Evolutionary conservation across 2,888 invertebrate species (phyloP).

Genomic region (Nezara viridula): DNA sequence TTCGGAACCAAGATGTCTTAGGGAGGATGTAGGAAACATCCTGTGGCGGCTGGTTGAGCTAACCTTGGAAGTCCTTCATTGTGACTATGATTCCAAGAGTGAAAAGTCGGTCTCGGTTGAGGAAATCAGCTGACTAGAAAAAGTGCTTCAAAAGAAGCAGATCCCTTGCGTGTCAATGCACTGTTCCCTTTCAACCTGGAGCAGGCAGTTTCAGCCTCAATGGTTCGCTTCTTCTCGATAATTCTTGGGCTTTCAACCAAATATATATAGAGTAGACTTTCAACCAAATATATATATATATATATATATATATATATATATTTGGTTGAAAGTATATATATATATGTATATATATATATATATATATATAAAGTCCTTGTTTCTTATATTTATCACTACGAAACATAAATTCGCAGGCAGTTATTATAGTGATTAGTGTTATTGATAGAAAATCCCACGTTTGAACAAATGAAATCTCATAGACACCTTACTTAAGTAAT

Average conservation of each 20-base stretch:
- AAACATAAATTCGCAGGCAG: neutral
- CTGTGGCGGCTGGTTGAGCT: neutral
- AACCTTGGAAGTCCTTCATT: conserved; percentile 22
- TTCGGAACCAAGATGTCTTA: too few species aligned
- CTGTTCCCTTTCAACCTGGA: conserved; percentile 25
- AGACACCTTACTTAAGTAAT: too few species aligned
- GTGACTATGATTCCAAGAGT: conserved; percentile 36
- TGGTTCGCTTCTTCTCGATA: conserved; percentile 13
- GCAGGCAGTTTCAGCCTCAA: conserved; percentile 25
- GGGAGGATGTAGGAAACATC: neutral
- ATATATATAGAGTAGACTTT: neutral
- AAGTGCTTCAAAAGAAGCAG: conserved; percentile 27
- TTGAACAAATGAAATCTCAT: too few species aligned
- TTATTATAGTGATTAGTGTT: too few species aligned
- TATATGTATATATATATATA: neutral
- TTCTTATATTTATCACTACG: neutral
- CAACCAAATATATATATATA: too few species aligned
- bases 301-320: too few species aligned
- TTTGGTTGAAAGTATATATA: too few species aligned
- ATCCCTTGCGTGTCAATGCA: conserved; percentile 46
- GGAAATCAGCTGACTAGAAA: conserved; percentile 45
- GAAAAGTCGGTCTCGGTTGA: conserved; percentile 44
- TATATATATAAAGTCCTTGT: neutral
- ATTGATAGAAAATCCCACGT: too few species aligned
- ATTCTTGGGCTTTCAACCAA: neutral